Conservation (phyloP, 2,797 vertebrate genomes). For the Lophotriccus pileatus region DNA sequence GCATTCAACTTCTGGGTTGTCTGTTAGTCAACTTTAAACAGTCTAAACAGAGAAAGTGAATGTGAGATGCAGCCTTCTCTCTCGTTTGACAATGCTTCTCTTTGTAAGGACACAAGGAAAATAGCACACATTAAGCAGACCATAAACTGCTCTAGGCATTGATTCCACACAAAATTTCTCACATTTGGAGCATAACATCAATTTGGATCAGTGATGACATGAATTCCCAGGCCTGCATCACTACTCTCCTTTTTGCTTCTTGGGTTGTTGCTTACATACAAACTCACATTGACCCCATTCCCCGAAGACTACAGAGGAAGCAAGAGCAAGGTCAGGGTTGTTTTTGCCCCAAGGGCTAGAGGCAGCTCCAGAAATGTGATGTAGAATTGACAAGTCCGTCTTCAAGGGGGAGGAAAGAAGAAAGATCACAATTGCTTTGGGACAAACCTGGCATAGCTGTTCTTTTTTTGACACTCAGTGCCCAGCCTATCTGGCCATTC, state of each 20-base stretch:
- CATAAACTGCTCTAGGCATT: not conserved
- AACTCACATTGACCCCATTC: not conserved
- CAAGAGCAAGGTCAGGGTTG: not conserved
- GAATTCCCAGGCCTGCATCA: not conserved
- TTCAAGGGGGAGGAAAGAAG: not conserved
- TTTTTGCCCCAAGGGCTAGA: not conserved
- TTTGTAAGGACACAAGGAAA: not conserved
- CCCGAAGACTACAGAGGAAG: not conserved
- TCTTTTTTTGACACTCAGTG: not conserved
- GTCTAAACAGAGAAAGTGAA: not conserved
- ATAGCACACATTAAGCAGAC: not conserved
- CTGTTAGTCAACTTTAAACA: not conserved
- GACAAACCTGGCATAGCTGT: not conserved
- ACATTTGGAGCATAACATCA: not conserved
- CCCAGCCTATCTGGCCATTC: not conserved
- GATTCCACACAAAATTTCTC: not conserved
- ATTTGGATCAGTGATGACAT: not conserved
- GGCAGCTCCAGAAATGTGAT: not conserved
- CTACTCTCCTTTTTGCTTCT: not conserved
- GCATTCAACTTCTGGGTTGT: not conserved
- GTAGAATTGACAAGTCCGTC: not conserved
- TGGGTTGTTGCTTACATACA: not conserved
- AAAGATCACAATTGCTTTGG: not conserved
- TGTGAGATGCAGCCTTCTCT: not conserved
- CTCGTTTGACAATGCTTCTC: not conserved